Conservation (phyloP, 2,888 invertebrate species). For the Drosophila pseudotalamancana region DNA sequence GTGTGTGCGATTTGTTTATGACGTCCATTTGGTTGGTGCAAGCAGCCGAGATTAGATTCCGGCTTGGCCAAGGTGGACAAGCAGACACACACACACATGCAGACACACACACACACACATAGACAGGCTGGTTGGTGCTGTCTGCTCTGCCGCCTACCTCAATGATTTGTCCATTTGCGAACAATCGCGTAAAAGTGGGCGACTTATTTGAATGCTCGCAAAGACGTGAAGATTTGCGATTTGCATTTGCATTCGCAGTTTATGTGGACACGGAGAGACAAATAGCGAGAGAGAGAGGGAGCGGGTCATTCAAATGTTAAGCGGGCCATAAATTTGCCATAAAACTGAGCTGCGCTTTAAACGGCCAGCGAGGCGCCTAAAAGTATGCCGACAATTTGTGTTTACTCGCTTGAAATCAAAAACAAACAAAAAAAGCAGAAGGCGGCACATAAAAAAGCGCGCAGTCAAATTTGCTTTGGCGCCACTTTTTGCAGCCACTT, state of each 20-base stretch:
- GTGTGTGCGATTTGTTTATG: constrained; percentile 64
- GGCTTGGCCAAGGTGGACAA: constrained; percentile 32
- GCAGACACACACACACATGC: not conserved
- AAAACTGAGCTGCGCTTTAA: constrained; percentile 50
- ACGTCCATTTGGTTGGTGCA: constrained; percentile 62
- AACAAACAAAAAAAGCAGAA: constrained; percentile 18
- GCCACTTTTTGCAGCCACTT: constrained; percentile 17
- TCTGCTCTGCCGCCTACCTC: constrained; percentile 3
- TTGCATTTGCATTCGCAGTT: constrained; percentile 54
- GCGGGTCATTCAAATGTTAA: constrained; percentile 45
- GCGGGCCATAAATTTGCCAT: constrained; percentile 45
- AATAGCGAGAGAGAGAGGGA: too few species aligned
- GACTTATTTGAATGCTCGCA: constrained; percentile 53
- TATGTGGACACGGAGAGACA: not conserved
- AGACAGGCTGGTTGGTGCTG: too few species aligned
- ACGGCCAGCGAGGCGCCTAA: constrained; percentile 35
- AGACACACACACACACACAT: not conserved
- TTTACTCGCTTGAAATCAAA: constrained; percentile 42
- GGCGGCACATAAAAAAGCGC: constrained; percentile 27
- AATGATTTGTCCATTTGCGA: constrained; percentile 29
- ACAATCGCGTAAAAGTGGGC: constrained; percentile 41
- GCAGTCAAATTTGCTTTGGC: constrained; percentile 58
- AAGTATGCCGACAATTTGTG: constrained; percentile 60
- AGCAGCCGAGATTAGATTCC: constrained; percentile 61
- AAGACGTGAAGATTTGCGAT: constrained; percentile 62